A percentile compares a stretch with the other conserved stretches of the same genome.
Evolutionary conservation across 2,888 invertebrate species (phyloP).

Genomic region (Catocala nupta): DNA sequence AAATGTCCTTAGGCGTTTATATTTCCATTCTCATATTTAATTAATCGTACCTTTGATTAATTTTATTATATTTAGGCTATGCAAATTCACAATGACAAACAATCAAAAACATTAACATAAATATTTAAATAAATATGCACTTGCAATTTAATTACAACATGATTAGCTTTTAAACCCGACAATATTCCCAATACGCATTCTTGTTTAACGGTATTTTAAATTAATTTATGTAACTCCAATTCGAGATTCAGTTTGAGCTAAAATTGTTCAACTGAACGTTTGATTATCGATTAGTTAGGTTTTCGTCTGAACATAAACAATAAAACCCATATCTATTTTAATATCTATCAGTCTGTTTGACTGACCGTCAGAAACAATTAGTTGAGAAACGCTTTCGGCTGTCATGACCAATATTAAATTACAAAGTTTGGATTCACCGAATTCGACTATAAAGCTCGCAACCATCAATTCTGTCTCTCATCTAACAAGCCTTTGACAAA

Average conservation of each 20-base stretch:
- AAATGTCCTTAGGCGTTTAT: no score
- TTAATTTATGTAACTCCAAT: constrained; percentile 2
- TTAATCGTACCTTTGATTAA: no score
- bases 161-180: not conserved
- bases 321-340: constrained; percentile 40
- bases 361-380: constrained; percentile 36
- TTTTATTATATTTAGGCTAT: no score
- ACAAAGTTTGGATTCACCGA: not conserved
- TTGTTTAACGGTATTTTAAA: not conserved
- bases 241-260: not conserved
- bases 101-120: no score
- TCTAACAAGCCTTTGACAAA: not conserved
- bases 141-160: no score
- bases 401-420: constrained; percentile 18
- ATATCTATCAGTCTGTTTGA: constrained; percentile 33
- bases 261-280: constrained; percentile 27
- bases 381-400: constrained; percentile 9
- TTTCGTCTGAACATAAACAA: constrained; percentile 18
- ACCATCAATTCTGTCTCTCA: not conserved
- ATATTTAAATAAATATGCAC: no score
- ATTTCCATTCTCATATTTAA: no score
- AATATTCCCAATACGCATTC: not conserved
- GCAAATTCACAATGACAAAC: no score
- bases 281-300: constrained; percentile 22
- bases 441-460: constrained; percentile 1